These are phyloP conservation scores for Eupithecia pulchellata DNA, from an alignment of 2,888 invertebrate genomes.

Conservation along the genomic window DNA sequence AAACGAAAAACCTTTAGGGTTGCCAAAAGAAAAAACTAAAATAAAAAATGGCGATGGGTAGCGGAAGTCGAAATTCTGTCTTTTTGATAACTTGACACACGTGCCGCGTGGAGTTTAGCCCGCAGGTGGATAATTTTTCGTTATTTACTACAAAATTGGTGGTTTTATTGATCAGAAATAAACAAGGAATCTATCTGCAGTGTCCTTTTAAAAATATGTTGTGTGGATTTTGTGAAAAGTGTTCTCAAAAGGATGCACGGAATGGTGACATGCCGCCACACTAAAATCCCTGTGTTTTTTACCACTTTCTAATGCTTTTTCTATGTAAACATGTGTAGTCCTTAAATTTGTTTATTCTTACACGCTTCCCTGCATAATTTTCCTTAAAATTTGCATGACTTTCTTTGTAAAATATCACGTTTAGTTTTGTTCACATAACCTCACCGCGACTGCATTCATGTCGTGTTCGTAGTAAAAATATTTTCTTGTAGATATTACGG, in stretches of 20 bases:
- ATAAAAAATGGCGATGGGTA: slow-evolving; percentile 66
- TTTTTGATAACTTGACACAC: slow-evolving; percentile 84
- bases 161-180: slow-evolving; percentile 52
- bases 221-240: slow-evolving; percentile 65
- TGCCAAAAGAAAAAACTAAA: slow-evolving; percentile 63
- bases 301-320: slow-evolving; percentile 21
- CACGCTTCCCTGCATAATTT: not conserved
- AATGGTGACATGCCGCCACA: slow-evolving; percentile 64
- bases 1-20: slow-evolving; percentile 41
- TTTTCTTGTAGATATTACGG: not conserved
- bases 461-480: not conserved
- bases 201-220: slow-evolving; percentile 57
- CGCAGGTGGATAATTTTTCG: slow-evolving; percentile 77
- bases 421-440: slow-evolving; percentile 50
- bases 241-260: slow-evolving; percentile 47
- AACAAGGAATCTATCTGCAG: slow-evolving; percentile 51
- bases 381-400: not conserved
- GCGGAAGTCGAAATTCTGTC: slow-evolving; percentile 73
- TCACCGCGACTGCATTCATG: slow-evolving; percentile 27
- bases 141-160: slow-evolving; percentile 59
- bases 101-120: slow-evolving; percentile 85
- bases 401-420: slow-evolving; percentile 24
- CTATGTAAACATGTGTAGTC: not conserved
- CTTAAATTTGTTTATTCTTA: not conserved
- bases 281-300: slow-evolving; percentile 48